Evolutionary conservation across 37 sponge, comb jelly and placozoan species (phyloP), one percentile per base, ranked within the genome.

Genomic region (Oopsacas minuta): DNA sequence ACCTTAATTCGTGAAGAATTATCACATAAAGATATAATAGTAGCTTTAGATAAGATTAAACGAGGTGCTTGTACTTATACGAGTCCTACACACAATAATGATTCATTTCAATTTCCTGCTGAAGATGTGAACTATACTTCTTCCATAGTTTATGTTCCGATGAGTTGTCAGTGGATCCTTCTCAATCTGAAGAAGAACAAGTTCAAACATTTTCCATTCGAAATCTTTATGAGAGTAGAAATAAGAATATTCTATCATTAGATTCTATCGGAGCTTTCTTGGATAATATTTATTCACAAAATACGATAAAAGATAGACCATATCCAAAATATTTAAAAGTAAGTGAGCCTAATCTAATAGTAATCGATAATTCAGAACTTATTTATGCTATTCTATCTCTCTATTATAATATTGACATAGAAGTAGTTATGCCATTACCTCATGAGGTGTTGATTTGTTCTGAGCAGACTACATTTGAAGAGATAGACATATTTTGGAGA

Each of bases 401-500:
- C 7, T 61, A 61, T 12, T 12, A 20, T 34, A 12, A 10, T 20
- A 32, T 34, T 32, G 30, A 12, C 7, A 7, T 5, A 3, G 15
- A 15, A 42, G 8, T 42, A 17, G 8, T 15, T 15, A 7, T 61
- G 3, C 75, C 75, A 20, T 61, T 3, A 5, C 75, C 7, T 34
- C 75, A 61, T 34, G 75, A 61, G 28, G 75, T 61, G 20, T 34
- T 61, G 32, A 61, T 61, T 34, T 61, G 75, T 12, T 61, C 75
- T 61, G 75, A 61, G 30, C 20, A 61, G 7, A 61, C 75, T 61
- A 61, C 75, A 32, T 3, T 12, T 32, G 75, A 61, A n/a, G 75
- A 61, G 1, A 12, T 61, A 61, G 75, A 61, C 7, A 61, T 61
- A 61, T 61, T 61, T 34, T 61, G 75, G 75, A 61, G 75, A 61